Conservation (phyloP, 2,797 vertebrate species). For the Nothura maculosa region DNA sequence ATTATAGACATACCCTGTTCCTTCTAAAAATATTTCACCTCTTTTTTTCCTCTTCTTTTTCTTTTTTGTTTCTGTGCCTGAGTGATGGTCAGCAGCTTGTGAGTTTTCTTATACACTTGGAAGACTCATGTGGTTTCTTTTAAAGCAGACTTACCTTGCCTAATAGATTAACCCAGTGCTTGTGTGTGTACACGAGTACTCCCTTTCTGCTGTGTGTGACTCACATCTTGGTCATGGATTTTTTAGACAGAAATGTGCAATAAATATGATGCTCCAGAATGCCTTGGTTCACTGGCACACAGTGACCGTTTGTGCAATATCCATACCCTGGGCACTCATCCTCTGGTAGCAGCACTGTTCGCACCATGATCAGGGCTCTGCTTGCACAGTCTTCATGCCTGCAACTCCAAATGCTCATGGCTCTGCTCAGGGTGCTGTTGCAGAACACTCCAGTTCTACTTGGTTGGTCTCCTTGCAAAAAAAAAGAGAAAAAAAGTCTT, state of each 20-base stretch:
- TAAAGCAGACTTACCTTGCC: neutral
- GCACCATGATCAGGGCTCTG: neutral
- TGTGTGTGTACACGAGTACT: neutral
- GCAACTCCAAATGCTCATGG: neutral
- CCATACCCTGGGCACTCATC: too few relatives aligned
- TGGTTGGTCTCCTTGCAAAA: neutral
- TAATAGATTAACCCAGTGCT: neutral
- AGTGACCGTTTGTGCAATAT: neutral
- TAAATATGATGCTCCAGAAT: neutral
- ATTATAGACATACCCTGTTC: neutral
- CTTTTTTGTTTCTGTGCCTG: neutral
- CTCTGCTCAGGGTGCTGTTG: neutral
- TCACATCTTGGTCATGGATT: neutral
- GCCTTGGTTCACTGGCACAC: neutral
- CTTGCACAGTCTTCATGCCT: neutral
- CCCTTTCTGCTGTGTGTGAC: neutral
- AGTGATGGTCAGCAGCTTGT: neutral
- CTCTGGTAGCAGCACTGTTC: neutral
- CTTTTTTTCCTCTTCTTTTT: rapidly evolving
- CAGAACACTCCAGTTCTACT: neutral
- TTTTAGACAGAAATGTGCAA: neutral
- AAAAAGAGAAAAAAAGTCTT: neutral
- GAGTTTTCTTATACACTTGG: neutral
- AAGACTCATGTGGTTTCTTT: neutral
- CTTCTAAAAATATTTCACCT: neutral